Percentiles rank a stretch among this genome's conserved stretches.
Evolutionary conservation across 2,888 invertebrate species (phyloP).

Genomic region (Callimorpha dominula): DNA sequence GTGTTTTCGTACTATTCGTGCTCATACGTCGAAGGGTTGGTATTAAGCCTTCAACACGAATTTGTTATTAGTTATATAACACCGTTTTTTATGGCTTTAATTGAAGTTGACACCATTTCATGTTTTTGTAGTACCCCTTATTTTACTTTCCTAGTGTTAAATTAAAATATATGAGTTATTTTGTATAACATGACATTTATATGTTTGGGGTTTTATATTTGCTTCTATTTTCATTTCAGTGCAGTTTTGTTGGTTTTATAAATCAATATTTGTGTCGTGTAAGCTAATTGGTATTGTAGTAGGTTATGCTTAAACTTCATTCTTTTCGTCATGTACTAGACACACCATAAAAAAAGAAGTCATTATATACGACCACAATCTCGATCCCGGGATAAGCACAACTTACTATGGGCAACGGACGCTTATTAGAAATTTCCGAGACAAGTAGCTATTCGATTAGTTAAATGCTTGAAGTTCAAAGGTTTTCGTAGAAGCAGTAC

Average conservation of each 20-base stretch:
- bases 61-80: constrained; percentile 70
- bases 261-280: neutral
- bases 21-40: constrained; percentile 33
- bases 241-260: constrained; percentile 1
- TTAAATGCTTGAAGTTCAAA: constrained; percentile 62
- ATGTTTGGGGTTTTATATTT: constrained; percentile 27
- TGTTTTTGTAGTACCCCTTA: constrained; percentile 61
- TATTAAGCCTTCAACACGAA: constrained; percentile 54
- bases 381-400: constrained; percentile 23
- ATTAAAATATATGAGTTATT: constrained; percentile 52
- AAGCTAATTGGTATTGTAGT: neutral
- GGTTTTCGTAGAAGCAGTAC: constrained; percentile 48
- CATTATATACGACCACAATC: constrained; percentile 10
- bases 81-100: constrained; percentile 69
- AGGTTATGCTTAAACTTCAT: neutral
- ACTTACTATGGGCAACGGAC: constrained; percentile 32
- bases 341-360: constrained; percentile 1
- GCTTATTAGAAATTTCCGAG: constrained; percentile 52
- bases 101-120: constrained; percentile 73
- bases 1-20: constrained; percentile 26
- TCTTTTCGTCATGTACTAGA: too few relatives aligned
- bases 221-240: constrained; percentile 27
- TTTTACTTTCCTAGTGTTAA: constrained; percentile 54
- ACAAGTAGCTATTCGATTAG: constrained; percentile 62
- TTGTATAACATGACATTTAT: constrained; percentile 44